Evolutionary conservation across 1,140 invertebrate species (phyloP), one percentile per base, ranked within the genome.

Genomic region (Wiebesia pumilae): DNA sequence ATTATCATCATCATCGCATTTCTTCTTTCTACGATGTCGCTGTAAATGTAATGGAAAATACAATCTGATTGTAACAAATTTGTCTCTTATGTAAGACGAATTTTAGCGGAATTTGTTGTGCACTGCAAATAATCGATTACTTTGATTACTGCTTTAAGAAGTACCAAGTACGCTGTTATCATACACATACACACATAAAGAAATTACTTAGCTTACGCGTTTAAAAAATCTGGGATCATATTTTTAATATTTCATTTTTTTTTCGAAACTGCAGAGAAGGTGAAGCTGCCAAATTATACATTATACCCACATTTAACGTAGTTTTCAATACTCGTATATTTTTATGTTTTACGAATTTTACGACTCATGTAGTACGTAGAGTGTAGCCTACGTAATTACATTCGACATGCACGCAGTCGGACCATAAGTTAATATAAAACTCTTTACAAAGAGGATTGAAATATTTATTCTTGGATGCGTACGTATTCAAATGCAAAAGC

Each of bases 1-100:
- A 87, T 83, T 78, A 87, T 87, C 83, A 83, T 80, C 62, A 81
- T 79, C 62, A 47, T 84, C 38, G 69, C 78, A 87, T 67, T 87
- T 87, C 77, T 84, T 80, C 86, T 62, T 80, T 69, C 58, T 69
- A 79, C 67, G 81, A 43, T 47, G 77, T n/a, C 75, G 81, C 81
- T 83, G 81, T 24, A 87, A 83, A 69, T 78, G 10, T 3, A 81
- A 78, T 43, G 24, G 6, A 65, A 51, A 78, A 65, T 69, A 81
- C 67, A 77, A 77, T 77, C 27, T 77, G 10, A 77, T 47, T 27
- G 12, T 6, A 43, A 81, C 38, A 65, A 81, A 40, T 65, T 40
- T 40, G 3, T 43, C 38, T 27, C 40, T 9, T 21, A 43, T 27
- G 3, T 54, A 54, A 54, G 19, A 54, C 51, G 21, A 27, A 27